These are phyloP conservation scores for Cosmia trapezina DNA, from an alignment of 2,888 invertebrate genomes.

Conservation along the genomic window DNA sequence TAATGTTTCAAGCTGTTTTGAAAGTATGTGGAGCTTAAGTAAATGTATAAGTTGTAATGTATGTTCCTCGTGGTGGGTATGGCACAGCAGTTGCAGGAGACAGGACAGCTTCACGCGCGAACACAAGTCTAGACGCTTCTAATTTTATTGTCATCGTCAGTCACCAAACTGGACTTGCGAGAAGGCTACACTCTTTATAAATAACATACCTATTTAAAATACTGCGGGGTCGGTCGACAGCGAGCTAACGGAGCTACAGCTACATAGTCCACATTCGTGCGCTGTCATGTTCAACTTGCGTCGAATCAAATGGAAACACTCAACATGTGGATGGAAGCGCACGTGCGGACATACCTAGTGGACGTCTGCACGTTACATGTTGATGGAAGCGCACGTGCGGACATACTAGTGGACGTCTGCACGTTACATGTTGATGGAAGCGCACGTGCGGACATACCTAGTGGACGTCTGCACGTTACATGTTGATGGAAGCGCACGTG, in stretches of 20 bases:
- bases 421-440: not conserved
- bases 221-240: conserved; percentile 36
- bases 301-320: too few species aligned
- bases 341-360: not conserved
- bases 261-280: not conserved
- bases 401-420: not conserved
- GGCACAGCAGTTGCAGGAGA: conserved; percentile 44
- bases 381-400: not conserved
- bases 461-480: not conserved
- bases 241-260: not conserved
- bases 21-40: not conserved
- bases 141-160: not conserved
- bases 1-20: not conserved
- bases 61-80: conserved; percentile 20
- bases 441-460: not conserved
- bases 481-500: not conserved
- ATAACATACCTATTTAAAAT: conserved; percentile 48
- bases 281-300: conserved; percentile 1
- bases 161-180: not conserved
- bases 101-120: not conserved
- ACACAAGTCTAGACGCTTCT: not conserved
- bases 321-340: not conserved
- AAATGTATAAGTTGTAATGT: not conserved
- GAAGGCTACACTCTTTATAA: conserved; percentile 21
- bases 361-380: not conserved